A percentile compares a stretch with the other conserved stretches of the same genome.
Evolutionary conservation across 2,888 invertebrate species (phyloP).

Genomic region (Agrenia bidenticulata): DNA sequence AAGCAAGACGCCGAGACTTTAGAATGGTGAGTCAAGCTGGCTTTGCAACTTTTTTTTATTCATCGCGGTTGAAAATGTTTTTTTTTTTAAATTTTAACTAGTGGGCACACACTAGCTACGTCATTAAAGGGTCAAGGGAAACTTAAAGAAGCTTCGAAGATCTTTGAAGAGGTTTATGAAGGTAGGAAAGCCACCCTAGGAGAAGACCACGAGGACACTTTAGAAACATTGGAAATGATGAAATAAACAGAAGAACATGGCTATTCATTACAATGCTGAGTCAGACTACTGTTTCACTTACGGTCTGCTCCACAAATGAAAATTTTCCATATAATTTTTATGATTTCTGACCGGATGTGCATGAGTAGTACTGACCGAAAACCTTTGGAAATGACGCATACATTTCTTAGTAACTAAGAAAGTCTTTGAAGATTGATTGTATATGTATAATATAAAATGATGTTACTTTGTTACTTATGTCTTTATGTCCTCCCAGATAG

Average conservation of each 20-base stretch:
- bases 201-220: slow-evolving; percentile 30
- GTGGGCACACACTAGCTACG: slow-evolving; percentile 25
- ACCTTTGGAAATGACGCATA: too few relatives aligned
- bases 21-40: slow-evolving; percentile 9
- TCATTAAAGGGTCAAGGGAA: slow-evolving; percentile 22
- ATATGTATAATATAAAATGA: too few relatives aligned
- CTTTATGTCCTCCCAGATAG: too few relatives aligned
- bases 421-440: too few relatives aligned
- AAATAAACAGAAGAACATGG: background rate
- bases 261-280: too few relatives aligned
- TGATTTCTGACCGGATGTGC: too few relatives aligned
- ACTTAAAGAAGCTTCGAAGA: slow-evolving; percentile 21
- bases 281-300: too few relatives aligned
- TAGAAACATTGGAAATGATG: slow-evolving; percentile 16
- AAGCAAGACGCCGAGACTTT: slow-evolving; percentile 26
- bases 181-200: slow-evolving; percentile 23
- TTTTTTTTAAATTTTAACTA: background rate
- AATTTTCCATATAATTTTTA: too few relatives aligned
- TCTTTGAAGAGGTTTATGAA: slow-evolving; percentile 27
- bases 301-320: too few relatives aligned
- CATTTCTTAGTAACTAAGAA: too few relatives aligned
- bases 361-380: too few relatives aligned
- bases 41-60: background rate
- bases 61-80: background rate
- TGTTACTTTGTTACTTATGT: too few relatives aligned